Evolutionary conservation across 37 sponge, comb jelly and placozoan species (phyloP), one percentile per base, ranked within the genome.

Genomic region (Cliona cf. orientalis): DNA sequence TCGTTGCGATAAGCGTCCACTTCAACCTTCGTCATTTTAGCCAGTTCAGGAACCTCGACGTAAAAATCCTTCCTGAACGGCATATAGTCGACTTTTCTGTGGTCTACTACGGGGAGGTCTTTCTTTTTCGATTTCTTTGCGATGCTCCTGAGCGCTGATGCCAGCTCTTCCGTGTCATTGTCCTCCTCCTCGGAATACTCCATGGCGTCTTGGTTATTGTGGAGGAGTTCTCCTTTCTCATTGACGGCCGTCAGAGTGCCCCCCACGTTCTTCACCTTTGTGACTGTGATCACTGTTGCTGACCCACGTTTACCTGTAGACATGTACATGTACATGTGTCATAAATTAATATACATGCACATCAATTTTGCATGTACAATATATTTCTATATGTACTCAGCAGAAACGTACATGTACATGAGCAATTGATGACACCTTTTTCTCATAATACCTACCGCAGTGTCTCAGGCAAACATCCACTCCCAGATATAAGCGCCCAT

Each of bases 31-130:
- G 89, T 94, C 94, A 99, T 96, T 59, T 72, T 80, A 19, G 95
- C 91, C 22, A 99, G 80, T 61, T 96, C 99, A 25, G 99, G 99
- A 22, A 99, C 99, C 66, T 99, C 99, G 0, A 90, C 89, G 61
- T 99, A 99, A 74, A 99, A 96, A 43, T 89, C 67, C 83, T 94
- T 99, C 26, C 97, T 39, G 75, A 96, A 99, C 21, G 71, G 79
- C 26, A 60, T 66, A 53, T 99, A 99, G 45, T 91, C 81, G 19
- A 99, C 53, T 26, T 75, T 72, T 9, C 43, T 61, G 88, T 99
- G 99, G 75, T 96, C 95, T 7, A 96, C 91, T 14, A 63, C 71
- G 0, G 96, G 89, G 39, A 99, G 58, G 19, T 99, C 99, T 78
- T 99, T 96, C 82, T 87, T 90, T 34, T 87, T 90, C 56, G 73